Conservation (phyloP, 2,113 vertebrate genomes). For the Chloropsis hardwickii region DNA sequence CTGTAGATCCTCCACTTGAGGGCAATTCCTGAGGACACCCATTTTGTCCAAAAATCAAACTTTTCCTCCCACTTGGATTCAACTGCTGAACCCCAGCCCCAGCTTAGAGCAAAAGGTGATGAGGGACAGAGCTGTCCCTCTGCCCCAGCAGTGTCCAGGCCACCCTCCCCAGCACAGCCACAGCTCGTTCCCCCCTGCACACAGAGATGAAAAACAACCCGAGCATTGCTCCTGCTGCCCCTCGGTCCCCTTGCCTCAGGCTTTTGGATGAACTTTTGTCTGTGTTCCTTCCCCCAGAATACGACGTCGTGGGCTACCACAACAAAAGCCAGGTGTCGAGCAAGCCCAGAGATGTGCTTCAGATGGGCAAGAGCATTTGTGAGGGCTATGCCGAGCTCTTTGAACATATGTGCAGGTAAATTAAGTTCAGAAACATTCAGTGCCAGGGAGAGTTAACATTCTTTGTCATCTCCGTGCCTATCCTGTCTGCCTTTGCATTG, state of each 20-base stretch:
- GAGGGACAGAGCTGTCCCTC: neutral
- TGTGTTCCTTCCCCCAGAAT: conserved; percentile 67
- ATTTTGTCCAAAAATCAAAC: neutral
- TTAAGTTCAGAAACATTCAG: neutral
- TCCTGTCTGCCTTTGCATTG: conserved; percentile 7
- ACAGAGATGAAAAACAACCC: fast-evolving
- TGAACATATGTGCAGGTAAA: conserved; percentile 83
- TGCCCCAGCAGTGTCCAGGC: neutral
- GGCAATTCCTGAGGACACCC: neutral
- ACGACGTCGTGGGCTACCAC: conserved; percentile 73
- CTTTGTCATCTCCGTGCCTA: neutral
- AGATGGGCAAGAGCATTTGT: conserved; percentile 76
- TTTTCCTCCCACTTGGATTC: neutral
- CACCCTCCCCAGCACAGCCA: neutral
- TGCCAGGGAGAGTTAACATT: neutral
- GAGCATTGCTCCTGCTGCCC: neutral
- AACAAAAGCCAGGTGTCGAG: conserved; percentile 65
- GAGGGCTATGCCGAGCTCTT: conserved; percentile 80
- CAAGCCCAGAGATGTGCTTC: conserved; percentile 70
- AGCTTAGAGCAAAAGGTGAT: neutral
- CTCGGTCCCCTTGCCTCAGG: fast-evolving
- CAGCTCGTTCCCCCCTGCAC: fast-evolving
- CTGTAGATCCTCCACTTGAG: fast-evolving
- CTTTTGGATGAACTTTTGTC: neutral
- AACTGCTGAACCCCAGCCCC: neutral